Evolutionary conservation across 2,888 invertebrate genomes (phyloP), one percentile per base, ranked within the genome.

Genomic region (Aproaerema taeniolella): DNA sequence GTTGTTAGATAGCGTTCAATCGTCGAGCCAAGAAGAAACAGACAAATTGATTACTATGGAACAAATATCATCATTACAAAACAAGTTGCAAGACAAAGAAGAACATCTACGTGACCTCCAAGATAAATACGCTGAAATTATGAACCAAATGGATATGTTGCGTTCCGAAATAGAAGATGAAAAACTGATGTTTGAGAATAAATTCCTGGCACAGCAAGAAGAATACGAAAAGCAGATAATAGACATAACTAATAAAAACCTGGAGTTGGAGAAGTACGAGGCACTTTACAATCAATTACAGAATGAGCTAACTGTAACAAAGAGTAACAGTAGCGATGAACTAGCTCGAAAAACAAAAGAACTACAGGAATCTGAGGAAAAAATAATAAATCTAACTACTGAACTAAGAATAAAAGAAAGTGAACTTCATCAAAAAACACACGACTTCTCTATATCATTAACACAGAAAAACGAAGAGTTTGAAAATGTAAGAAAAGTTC

Each of bases 101-200:
- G 78, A 80, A 38, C 79, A 79, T 55, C 52, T 86, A 24, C 62
- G 53, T 28, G 70, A 63, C 47, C 61, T 85, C 31, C 82, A 82
- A 68, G 68, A 63, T 40, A 83, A 85, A 61, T 86, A 77, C 53
- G 61, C 68, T 1, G 87, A 85, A 53, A 58, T 66, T 2, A 62
- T 85, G 42, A 75, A 64, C 54, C 73, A 86, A 55, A 48, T 85
- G 34, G 80, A 85, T 43, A 55, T 81, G 52, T 54, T 83, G 43
- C 70, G 86, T 14, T 82, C 83, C 11, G 86, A 87, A 61, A 74
- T 79, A 52, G 81, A 85, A 56, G 85, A 86, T 46, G 85, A 85
- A 58, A 85, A 75, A 56, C 54, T 81, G 10, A 66, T 77, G 30
- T 61, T 76, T 39, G 85, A 82, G 61, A 82, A 80, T 53, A 85